Evolutionary conservation across 2,888 invertebrate species (phyloP).

Genomic region (Agelastica alni): DNA sequence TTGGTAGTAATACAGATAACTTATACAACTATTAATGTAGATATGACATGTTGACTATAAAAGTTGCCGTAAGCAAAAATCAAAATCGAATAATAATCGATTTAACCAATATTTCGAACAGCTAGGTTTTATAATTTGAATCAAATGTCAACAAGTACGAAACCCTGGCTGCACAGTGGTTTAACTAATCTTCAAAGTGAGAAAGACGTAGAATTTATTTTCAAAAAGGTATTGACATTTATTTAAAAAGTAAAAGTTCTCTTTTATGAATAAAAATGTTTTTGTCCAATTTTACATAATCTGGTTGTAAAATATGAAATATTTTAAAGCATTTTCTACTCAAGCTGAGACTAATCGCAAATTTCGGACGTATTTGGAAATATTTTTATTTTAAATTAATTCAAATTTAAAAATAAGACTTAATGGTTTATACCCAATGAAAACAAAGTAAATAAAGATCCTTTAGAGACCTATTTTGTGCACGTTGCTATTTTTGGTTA

Average conservation of each 20-base stretch:
- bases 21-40: too few relatives aligned
- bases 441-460: too few relatives aligned
- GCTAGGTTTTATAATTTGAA: too few relatives aligned
- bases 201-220: too few relatives aligned
- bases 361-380: constrained; percentile 12
- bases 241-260: background rate
- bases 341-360: constrained; percentile 4
- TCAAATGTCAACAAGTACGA: too few relatives aligned
- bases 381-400: too few relatives aligned
- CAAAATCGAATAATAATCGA: background rate
- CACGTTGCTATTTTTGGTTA: constrained; percentile 61
- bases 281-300: background rate
- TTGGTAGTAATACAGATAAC: background rate
- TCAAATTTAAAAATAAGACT: too few relatives aligned
- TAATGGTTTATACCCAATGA: too few relatives aligned
- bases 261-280: constrained; percentile 1
- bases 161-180: too few relatives aligned
- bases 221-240: too few relatives aligned
- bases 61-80: background rate
- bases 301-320: constrained; percentile 1
- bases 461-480: too few relatives aligned
- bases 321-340: constrained; percentile 1
- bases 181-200: too few relatives aligned
- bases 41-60: background rate
- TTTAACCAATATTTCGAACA: constrained; percentile 1